These are phyloP conservation scores for Coreius guichenoti DNA, from an alignment of 2,797 vertebrate genomes.

Conservation along the genomic window DNA sequence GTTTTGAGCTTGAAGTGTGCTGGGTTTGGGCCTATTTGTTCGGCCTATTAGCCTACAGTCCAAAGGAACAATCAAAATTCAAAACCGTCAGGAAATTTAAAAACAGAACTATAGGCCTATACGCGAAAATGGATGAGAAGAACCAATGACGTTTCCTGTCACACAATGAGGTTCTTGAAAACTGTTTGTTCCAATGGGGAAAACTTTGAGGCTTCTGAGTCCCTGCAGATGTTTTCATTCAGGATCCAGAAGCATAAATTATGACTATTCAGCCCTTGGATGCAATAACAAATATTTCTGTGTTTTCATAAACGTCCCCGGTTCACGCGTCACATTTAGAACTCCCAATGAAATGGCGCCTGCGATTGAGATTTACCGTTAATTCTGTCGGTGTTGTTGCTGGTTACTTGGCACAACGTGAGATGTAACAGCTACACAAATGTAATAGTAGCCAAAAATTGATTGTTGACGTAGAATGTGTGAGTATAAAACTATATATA, in stretches of 20 bases:
- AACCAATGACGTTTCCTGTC: not conserved
- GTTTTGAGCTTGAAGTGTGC: conserved; percentile 19
- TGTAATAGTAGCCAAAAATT: not conserved
- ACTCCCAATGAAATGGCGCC: not conserved
- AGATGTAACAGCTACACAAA: not conserved
- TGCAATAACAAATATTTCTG: not conserved
- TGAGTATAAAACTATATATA: not conserved
- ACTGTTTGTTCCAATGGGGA: not conserved
- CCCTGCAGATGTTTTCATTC: not conserved
- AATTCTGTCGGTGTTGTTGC: not conserved
- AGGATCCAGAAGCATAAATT: not conserved
- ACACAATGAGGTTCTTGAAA: not conserved
- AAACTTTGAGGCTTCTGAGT: not conserved
- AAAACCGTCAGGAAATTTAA: not conserved
- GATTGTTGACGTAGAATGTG: not conserved
- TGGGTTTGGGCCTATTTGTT: conserved; percentile 4
- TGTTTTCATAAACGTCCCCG: not conserved
- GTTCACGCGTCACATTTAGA: not conserved
- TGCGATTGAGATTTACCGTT: not conserved
- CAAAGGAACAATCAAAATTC: not conserved
- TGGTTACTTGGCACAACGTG: too few relatives aligned
- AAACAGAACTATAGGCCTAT: not conserved
- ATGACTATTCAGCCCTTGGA: not conserved
- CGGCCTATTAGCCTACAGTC: not conserved
- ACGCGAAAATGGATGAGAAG: not conserved